Evolutionary conservation across 2,113 vertebrate genomes (phyloP), one percentile per base, ranked within the genome.

Genomic region (Rhagologus leucostigma): DNA sequence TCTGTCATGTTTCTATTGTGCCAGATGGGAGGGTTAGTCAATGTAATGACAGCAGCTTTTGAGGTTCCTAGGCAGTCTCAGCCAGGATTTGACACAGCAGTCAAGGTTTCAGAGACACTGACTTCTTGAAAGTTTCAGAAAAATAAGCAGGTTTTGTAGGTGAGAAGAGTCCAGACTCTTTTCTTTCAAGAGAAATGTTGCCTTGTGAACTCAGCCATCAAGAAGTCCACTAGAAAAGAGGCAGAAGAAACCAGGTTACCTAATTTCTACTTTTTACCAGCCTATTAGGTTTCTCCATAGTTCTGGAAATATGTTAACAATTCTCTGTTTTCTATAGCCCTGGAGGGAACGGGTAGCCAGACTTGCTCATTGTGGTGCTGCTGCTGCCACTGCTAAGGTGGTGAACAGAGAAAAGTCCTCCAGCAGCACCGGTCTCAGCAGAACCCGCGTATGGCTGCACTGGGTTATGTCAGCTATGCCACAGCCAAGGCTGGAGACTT

Each of bases 381-480:
- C 44, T 77, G 41, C 60, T 57, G 53, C 41, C 21, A 6, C 35
- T 59, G 35, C 49, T 68, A 32, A 37, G 39, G 33, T 2, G 3
- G 11, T 12, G 49, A 67, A 20, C 6, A 73, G 44, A 64, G 35
- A 8, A 21, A 77, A 67, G 30, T 37, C 56, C 39, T 56, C 47
- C 47, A 84, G 46, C 57, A 68, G 42, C 32, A 3, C 7, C 2
- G 5, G 7, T 33, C 42, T 53, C 20, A 39, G 62, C 18, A 79
- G 52, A 67, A 52, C 19, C 47, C 27, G 44, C 1, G 1, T 18
- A 42, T 4, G 2, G 50, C 44, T 19, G 2, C 37, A 2, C 33
- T 22, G 44, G 24, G 22, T 18, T 19, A 26, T 0, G 0, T 19
- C 74, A 68, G 29, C 70, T 70, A 37, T 33, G 56, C 50, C 35